These are phyloP conservation scores for Stenurella melanura DNA, from an alignment of 2,888 invertebrate genomes.

Conservation along the genomic window DNA sequence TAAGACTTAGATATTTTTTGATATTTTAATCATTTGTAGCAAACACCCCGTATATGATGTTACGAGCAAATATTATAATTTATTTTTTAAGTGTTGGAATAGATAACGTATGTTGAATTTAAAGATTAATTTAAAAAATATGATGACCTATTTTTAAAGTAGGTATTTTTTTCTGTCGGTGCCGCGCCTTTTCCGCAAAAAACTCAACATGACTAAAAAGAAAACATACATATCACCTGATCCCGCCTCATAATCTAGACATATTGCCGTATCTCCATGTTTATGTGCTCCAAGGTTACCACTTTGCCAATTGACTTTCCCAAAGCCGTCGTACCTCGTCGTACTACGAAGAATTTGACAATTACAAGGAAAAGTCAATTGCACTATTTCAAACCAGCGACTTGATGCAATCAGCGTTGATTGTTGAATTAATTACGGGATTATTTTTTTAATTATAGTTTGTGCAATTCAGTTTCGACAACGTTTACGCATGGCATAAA, in stretches of 20 bases:
- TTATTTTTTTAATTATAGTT: conserved; percentile 20
- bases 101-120: too few species aligned
- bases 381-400: conserved; percentile 21
- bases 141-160: too few species aligned
- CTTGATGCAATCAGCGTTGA: conserved; percentile 19
- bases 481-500: conserved; percentile 2
- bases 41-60: too few species aligned
- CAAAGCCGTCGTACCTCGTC: neutral
- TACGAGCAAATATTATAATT: too few species aligned
- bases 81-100: too few species aligned
- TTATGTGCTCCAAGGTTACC: conserved; percentile 8
- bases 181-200: too few species aligned
- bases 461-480: conserved; percentile 16
- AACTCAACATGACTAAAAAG: neutral
- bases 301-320: conserved; percentile 23
- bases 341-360: conserved; percentile 10
- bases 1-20: too few species aligned
- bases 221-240: neutral
- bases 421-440: conserved; percentile 20
- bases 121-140: too few species aligned
- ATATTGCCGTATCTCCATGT: neutral
- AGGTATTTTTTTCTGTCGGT: too few species aligned
- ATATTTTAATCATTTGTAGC: too few species aligned
- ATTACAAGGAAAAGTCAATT: conserved; percentile 27
- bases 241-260: neutral